Evolutionary conservation across 2,888 invertebrate genomes (phyloP), one percentile per base, ranked within the genome.

Genomic region (Campoplex nolae): DNA sequence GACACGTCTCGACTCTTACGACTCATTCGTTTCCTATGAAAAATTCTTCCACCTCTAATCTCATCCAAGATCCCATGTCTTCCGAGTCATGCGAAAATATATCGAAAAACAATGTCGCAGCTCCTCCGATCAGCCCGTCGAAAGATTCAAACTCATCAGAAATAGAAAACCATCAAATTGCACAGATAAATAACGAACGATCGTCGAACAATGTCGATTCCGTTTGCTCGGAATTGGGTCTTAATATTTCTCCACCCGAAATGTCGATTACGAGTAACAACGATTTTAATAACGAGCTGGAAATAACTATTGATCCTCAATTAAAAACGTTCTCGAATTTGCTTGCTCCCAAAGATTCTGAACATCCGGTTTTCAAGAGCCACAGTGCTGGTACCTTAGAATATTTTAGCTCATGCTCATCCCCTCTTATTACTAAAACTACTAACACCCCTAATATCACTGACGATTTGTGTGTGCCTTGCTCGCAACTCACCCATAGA

Each of bases 391-490:
- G 88, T 87, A 92, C 89, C 88, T 88, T 92, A 88, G 88, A 88
- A 35, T 58, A 89, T 73, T 56, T 90, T 75, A 86, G 74, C 42
- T 51, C 77, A 67, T 32, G 80, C 74, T 58, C 80, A 23, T 73
- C 58, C 62, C 67, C 70, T 32, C 38, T 65, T 62, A 56, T 84
- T 18, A 88, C 89, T 91, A 90, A 90, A 85, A 90, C 51, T 86
- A 93, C 93, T 93, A 93, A 93, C 92, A 89, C 79, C 32, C 88
- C 92, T 92, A 92, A 92, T 91, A 90, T 89, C 35, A 93, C 92
- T 94, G 92, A 94, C 94, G 93, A 92, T 92, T 90, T 91, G 94
- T 93, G 94, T 94, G 95, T 93, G 91, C 93, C 94, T 93, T 93
- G 91, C 92, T 93, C 93, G 92, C 91, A 92, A 92, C 92, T 93